Percentiles rank a stretch among this genome's conserved stretches.
These are phyloP conservation scores for Silurus glanis DNA, from an alignment of 2,113 vertebrate genomes.

Conservation along the genomic window DNA sequence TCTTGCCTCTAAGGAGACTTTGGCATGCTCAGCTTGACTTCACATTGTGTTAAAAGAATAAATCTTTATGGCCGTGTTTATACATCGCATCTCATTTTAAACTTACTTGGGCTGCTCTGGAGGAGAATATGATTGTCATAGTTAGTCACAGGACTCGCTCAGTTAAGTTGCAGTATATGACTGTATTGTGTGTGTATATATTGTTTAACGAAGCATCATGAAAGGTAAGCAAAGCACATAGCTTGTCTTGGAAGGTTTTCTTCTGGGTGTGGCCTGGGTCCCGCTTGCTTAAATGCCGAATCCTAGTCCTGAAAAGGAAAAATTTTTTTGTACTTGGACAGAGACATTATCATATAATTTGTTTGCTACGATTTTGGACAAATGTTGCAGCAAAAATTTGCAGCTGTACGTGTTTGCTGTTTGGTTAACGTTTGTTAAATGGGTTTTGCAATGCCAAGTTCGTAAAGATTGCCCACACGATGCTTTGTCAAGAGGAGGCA, in stretches of 20 bases:
- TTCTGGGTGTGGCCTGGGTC: constrained; percentile 6
- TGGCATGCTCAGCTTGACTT: constrained; percentile 28
- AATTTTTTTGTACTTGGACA: not conserved
- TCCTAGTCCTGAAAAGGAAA: constrained; percentile 23
- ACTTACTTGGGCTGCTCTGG: constrained; percentile 23
- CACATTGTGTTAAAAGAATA: constrained; percentile 32
- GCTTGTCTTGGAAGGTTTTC: not conserved
- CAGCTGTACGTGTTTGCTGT: constrained; percentile 44
- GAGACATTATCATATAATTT: not conserved
- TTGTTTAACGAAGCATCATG: constrained; percentile 32
- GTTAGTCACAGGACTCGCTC: constrained; percentile 19
- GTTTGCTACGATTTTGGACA: constrained; percentile 42
- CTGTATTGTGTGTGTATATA: constrained; percentile 30
- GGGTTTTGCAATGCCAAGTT: constrained; percentile 42
- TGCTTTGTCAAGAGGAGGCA: not conserved
- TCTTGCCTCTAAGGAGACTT: constrained; percentile 42
- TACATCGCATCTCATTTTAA: constrained; percentile 15
- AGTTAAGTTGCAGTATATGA: constrained; percentile 24
- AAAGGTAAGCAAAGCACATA: constrained; percentile 48
- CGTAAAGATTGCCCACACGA: constrained; percentile 44
- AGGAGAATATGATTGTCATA: constrained; percentile 27
- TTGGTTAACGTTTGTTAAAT: constrained; percentile 39
- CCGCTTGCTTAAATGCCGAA: constrained; percentile 28
- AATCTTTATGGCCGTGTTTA: constrained; percentile 49
- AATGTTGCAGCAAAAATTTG: constrained; percentile 53